Evolutionary conservation across 2,888 invertebrate genomes (phyloP).

Genomic region (Aspidiotus rigidus): DNA sequence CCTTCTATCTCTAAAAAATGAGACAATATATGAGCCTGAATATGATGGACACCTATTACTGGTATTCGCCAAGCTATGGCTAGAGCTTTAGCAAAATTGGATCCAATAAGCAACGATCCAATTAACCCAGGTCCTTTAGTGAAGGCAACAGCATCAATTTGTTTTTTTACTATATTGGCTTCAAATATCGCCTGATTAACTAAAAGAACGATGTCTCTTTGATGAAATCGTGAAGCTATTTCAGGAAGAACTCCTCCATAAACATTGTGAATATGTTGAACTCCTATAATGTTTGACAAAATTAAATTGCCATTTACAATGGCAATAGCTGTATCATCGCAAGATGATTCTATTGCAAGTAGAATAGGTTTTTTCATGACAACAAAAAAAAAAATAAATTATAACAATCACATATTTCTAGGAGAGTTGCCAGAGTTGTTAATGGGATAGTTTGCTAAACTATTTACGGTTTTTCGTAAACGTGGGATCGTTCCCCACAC

Average conservation of each 20-base stretch:
- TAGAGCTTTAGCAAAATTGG: constrained; percentile 12
- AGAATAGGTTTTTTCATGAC: constrained; percentile 5
- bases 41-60: constrained; percentile 20
- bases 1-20: constrained; percentile 5
- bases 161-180: not conserved
- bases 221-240: constrained; percentile 26
- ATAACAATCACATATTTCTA: not conserved
- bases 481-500: not conserved
- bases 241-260: constrained; percentile 32
- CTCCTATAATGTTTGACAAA: not conserved
- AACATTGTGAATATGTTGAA: not conserved
- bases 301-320: not conserved
- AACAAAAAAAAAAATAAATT: not conserved
- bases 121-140: constrained; percentile 31
- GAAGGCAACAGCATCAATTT: constrained; percentile 24
- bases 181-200: not conserved
- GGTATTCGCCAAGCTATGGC: constrained; percentile 6
- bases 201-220: not conserved
- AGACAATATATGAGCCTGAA: constrained; percentile 26
- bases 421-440: constrained; percentile 1
- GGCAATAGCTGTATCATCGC: constrained; percentile 24
- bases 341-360: constrained; percentile 22
- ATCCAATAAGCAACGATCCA: constrained; percentile 21
- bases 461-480: not conserved
- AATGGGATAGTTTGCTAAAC: not conserved